Base-by-base conservation (phyloP, 2,797 vertebrate genomes). In the Catostomus latipinnis region DNA sequence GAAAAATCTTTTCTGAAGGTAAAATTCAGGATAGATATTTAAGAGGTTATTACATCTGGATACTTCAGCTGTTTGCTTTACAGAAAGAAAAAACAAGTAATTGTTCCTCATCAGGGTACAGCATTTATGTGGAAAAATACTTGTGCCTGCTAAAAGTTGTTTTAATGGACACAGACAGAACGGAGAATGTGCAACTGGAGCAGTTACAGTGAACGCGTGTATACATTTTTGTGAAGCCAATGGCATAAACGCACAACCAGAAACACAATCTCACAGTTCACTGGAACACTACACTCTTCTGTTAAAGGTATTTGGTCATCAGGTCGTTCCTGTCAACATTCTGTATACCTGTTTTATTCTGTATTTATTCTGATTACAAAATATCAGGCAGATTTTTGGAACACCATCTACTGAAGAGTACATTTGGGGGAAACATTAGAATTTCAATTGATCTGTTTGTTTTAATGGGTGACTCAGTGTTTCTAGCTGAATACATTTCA, bases 211-310 rank as follows among this genome's bases (percentile, higher is more conserved):
- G 8, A 22, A 60, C 43, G 56, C 49, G 14, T 60, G 45, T 4
- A 62, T 62, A 61, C 46, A 46, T 58, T 12, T 18, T n/a, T 57
- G 34, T 54, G 11, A 57, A 68, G 49, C 6, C 16, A 52, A 58
- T 6, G 8, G 9, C 46, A 62, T 11, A 71, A 46, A 46, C 43
- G 48, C 11, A 78, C 52, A 53, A 22, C 14, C 16, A 48, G 53
- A 66, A 57, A 57, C 45, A 58, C 10, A 76, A 67, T 8, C 45
- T 68, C 22, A 45, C 34, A 63, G 18, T 62, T 4, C 10, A 62
- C 56, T 58, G 14, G 1, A 62, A 34, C 10, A 62, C 60, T 22
- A 5, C 11, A 62, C 4, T 11, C 7, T 57, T 56, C 54, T 43
- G 16, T 60, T 62, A 34, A 43, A 6, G 5, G 50, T 8, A 43